Percentiles rank a stretch among this genome's conserved stretches.
Evolutionary conservation across 2,888 invertebrate genomes (phyloP).

Genomic region (Tachina lurida): DNA sequence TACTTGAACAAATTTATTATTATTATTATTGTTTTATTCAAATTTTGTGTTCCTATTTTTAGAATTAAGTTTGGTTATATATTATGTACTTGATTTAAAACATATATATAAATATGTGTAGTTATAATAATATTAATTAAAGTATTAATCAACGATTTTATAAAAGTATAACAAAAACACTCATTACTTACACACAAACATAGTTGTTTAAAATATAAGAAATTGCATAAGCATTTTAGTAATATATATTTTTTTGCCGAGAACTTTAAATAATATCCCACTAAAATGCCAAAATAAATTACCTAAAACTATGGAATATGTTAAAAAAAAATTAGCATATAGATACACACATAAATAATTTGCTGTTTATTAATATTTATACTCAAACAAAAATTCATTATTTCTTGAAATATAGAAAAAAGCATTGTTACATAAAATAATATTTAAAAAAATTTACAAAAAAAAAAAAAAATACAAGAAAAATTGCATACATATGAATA

Average conservation of each 20-base stretch:
- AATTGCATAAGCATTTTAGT: conserved; percentile 28
- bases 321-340: background rate
- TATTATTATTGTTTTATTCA: no score
- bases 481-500: conserved; percentile 41
- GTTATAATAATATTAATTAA: background rate
- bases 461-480: conserved; percentile 18
- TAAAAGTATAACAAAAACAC: conserved; percentile 44
- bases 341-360: conserved; percentile 22
- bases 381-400: conserved; percentile 22
- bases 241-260: conserved; percentile 17
- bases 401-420: conserved; percentile 41
- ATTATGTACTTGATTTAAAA: background rate
- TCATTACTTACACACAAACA: conserved; percentile 56
- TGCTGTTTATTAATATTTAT: conserved; percentile 51
- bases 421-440: conserved; percentile 63
- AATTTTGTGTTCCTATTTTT: conserved; percentile 11
- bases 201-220: conserved; percentile 39
- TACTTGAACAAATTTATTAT: no score
- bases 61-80: background rate
- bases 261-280: conserved; percentile 36
- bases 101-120: background rate
- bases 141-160: conserved; percentile 64
- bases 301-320: conserved; percentile 35
- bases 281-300: conserved; percentile 57
- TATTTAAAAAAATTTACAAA: conserved; percentile 25